Conservation (phyloP, 37 sponge, comb jelly and placozoan species). For the Aplysina aerophoba region DNA sequence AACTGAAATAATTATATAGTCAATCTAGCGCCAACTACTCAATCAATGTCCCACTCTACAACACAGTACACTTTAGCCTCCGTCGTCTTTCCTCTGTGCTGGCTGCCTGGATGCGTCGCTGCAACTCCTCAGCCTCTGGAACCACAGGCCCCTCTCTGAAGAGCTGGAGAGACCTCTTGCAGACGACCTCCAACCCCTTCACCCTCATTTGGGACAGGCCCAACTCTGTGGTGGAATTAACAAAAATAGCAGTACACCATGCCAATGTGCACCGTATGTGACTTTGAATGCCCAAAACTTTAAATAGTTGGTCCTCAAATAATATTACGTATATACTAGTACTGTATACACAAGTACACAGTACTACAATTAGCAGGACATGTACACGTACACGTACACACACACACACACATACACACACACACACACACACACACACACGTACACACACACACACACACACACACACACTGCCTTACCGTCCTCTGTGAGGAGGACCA, state of each 20-base stretch:
- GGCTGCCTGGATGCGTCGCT: not conserved
- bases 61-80: no score
- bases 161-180: not conserved
- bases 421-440: no score
- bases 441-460: not conserved
- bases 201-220: not conserved
- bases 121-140: constrained; percentile 6
- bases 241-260: no score
- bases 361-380: not conserved
- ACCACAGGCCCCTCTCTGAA: constrained; percentile 18
- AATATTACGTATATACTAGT: no score
- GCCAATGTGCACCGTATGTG: no score
- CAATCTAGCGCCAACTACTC: no score
- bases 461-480: not conserved
- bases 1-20: no score
- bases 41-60: no score
- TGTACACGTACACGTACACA: not conserved
- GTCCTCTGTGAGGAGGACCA: not conserved
- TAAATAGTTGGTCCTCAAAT: no score
- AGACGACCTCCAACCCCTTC: not conserved
- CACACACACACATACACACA: constrained; percentile 1
- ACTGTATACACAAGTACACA: not conserved
- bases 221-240: no score
- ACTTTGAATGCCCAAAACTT: no score
- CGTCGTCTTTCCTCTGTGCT: no score